Conservation (phyloP, 1,140 invertebrate genomes). For the Drosophila truncata region DNA sequence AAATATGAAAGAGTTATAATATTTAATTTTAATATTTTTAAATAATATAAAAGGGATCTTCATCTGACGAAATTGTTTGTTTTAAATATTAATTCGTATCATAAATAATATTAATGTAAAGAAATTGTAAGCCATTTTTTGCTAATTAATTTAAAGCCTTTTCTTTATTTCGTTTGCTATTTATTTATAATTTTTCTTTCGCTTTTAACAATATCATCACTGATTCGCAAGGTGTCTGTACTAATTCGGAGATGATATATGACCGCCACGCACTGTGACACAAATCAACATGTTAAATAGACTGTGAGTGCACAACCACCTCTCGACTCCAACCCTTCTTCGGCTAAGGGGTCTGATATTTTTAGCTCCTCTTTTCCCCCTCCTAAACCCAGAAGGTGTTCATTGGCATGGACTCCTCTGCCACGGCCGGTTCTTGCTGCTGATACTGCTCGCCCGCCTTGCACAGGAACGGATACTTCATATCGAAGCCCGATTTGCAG, state of each 20-base stretch:
- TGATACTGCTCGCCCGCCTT: conserved; percentile 50
- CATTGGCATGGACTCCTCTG: conserved; percentile 20
- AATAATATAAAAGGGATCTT: background rate
- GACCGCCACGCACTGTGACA: conserved; percentile 54
- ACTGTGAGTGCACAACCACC: conserved; percentile 36
- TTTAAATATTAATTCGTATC: no score
- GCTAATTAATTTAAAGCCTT: background rate
- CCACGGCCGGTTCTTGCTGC: background rate
- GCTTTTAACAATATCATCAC: background rate
- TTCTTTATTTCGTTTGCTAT: background rate
- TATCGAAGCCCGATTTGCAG: conserved; percentile 60
- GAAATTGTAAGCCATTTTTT: no score
- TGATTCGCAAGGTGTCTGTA: conserved; percentile 47
- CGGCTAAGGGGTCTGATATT: conserved; percentile 5
- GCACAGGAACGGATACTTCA: conserved; percentile 46
- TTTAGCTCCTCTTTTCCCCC: conserved; percentile 22
- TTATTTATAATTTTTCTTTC: conserved; percentile 3
- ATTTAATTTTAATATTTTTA: background rate
- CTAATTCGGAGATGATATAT: conserved; percentile 75
- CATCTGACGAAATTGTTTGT: background rate
- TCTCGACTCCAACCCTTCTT: conserved; percentile 11
- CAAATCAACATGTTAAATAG: conserved; percentile 80
- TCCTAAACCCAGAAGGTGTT: conserved; percentile 1
- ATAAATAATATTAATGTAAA: no score
- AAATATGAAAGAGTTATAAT: background rate